Percentiles rank a stretch among this genome's conserved stretches.
These are phyloP conservation scores for Aphelocoma coerulescens DNA, from an alignment of 2,113 vertebrate genomes.

Conservation along the genomic window DNA sequence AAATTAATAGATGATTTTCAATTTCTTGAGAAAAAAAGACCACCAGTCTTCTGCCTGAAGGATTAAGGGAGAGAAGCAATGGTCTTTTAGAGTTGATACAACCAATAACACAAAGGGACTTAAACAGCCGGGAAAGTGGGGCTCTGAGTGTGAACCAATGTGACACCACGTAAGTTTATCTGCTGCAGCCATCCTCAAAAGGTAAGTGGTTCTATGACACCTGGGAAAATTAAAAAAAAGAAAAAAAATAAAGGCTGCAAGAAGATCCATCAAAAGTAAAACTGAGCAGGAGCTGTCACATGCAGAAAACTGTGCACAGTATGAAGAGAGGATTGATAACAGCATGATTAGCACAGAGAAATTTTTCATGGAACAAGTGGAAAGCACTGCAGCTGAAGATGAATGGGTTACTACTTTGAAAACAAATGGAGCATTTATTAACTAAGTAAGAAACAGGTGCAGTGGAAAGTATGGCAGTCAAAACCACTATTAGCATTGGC, in stretches of 20 bases:
- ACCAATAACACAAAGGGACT: background rate
- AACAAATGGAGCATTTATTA: background rate
- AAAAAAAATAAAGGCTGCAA: background rate
- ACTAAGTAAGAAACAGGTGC: background rate
- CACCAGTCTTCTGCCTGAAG: background rate
- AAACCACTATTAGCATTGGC: background rate
- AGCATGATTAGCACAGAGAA: background rate
- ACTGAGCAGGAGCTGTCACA: accelerated
- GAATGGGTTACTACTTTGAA: background rate
- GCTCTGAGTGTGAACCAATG: background rate
- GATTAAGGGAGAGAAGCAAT: background rate
- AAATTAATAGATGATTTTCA: background rate
- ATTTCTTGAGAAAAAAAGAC: background rate
- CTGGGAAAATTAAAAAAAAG: background rate
- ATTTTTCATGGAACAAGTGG: background rate
- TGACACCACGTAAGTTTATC: background rate
- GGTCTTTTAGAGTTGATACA: background rate
- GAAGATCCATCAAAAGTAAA: background rate
- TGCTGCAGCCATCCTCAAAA: background rate
- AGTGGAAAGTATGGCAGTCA: background rate
- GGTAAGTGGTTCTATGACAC: background rate
- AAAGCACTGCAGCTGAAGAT: background rate
- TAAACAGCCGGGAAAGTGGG: background rate
- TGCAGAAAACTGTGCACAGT: background rate
- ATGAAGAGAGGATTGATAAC: background rate